These are phyloP conservation scores for Aphidius ervi DNA, from an alignment of 1,140 invertebrate genomes.

Conservation along the genomic window DNA sequence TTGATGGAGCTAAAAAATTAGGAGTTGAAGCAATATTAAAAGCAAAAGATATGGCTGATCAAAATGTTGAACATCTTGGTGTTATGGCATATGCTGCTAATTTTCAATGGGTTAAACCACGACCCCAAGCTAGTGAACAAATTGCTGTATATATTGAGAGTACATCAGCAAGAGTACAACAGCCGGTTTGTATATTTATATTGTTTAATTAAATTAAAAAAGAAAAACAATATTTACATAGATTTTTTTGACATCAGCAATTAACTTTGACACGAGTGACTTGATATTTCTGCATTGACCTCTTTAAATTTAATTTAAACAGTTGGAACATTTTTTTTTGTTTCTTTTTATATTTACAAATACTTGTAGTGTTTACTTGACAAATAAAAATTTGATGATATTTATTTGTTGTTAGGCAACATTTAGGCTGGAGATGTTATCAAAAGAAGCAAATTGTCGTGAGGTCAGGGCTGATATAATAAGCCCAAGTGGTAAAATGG, in stretches of 20 bases:
- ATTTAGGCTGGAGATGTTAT: constrained; percentile 74
- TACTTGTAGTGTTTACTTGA: too few relatives aligned
- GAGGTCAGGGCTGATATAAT: constrained; percentile 80
- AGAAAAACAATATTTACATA: not conserved
- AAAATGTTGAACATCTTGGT: constrained; percentile 90
- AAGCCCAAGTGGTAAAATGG: constrained; percentile 65
- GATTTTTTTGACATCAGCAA: not conserved
- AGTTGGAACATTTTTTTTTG: too few relatives aligned
- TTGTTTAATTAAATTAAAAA: constrained; percentile 5
- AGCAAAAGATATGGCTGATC: constrained; percentile 90
- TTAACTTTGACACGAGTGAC: too few relatives aligned
- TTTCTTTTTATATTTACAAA: too few relatives aligned
- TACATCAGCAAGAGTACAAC: constrained; percentile 76
- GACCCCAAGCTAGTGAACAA: constrained; percentile 74
- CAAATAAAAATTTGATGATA: not conserved
- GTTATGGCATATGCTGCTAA: constrained; percentile 93
- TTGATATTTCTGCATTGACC: too few relatives aligned
- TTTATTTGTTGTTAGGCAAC: constrained; percentile 65
- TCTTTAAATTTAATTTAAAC: too few relatives aligned
- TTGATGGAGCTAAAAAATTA: constrained; percentile 60
- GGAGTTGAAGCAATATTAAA: constrained; percentile 86
- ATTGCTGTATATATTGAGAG: constrained; percentile 71
- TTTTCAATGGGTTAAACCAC: constrained; percentile 82
- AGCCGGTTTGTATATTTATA: constrained; percentile 60
- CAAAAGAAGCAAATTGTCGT: constrained; percentile 72